Evolutionary conservation across 2,888 invertebrate genomes (phyloP), one percentile per base, ranked within the genome.

Genomic region (Drosophila cognata): DNA sequence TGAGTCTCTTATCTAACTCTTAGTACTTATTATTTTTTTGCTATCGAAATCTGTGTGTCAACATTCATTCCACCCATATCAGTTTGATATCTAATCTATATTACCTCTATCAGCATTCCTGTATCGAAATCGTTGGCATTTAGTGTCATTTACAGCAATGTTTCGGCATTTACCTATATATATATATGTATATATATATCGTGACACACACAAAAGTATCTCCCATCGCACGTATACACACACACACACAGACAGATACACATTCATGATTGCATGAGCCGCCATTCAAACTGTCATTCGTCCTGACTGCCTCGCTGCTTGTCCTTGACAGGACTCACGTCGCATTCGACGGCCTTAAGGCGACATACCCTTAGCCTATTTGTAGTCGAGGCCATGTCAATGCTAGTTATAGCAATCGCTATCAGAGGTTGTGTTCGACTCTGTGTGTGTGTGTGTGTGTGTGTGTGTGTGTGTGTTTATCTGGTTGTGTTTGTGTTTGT

Each of bases 341-440:
- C 70, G 65, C 71, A 63, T 69, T 71, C 57, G 67, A 64, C 53
- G 72, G 72, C 82, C 69, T 71, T 61, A 63, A 71, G 63, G 69
- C 69, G 78, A 72, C 68, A 61, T 69, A 38, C 63, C 36, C 71
- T 70, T 77, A 74, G 68, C 76, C 81, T 69, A 81, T 81, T 81
- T 81, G 61, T 69, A 71, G 53, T 63, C 56, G 46, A n/a, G 59
- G 43, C 57, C 48, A 61, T 71, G 84, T 64, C 82, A 78, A 35
- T 73, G 74, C 79, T 82, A 77, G 86, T 84, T 84, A 81, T 68
- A 63, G 66, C 75, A 62, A 68, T 61, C 31, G 63, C 41, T 72
- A 60, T 57, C 59, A 71, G 36, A 41, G 28, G 28, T 28, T 29
- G 6, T 41, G n/a, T 56, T 33, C 48, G 59, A 46, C 4, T 33